phyloP scores from a whole-genome alignment of 2,113 vertebrate species.

The Albula glossodonta region DNA sequence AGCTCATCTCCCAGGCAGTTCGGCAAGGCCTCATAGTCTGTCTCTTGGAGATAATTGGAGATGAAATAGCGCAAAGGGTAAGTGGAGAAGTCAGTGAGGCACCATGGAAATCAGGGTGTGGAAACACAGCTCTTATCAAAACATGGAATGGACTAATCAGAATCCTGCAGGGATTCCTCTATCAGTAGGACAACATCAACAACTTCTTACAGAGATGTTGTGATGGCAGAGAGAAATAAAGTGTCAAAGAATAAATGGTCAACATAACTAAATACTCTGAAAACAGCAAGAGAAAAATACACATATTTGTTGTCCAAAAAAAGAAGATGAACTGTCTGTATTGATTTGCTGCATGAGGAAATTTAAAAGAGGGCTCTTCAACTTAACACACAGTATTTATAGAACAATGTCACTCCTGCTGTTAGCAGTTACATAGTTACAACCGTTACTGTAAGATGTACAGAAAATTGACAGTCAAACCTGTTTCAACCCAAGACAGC shows the following conservation, averaged over 20 bases:
- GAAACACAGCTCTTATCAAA: slow-evolving; percentile 57
- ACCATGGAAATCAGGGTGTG: slow-evolving; percentile 69
- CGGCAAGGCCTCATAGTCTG: slow-evolving; percentile 14
- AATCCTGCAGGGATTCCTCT: slow-evolving; percentile 58
- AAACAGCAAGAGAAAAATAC: not conserved
- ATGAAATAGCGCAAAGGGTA: slow-evolving; percentile 44
- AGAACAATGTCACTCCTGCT: not conserved
- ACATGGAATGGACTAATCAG: slow-evolving; percentile 65
- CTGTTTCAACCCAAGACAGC: slow-evolving; percentile 55
- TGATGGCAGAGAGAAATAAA: slow-evolving; percentile 29
- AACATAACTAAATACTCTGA: not conserved
- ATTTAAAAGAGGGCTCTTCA: not conserved
- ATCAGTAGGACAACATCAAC: slow-evolving; percentile 49
- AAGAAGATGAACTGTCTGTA: not conserved
- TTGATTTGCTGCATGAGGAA: not conserved
- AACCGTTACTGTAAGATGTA: not conserved
- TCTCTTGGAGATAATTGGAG: slow-evolving; percentile 29
- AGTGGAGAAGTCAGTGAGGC: slow-evolving; percentile 61
- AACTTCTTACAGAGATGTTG: slow-evolving; percentile 55
- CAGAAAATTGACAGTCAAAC: slow-evolving; percentile 53
- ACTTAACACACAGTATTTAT: not conserved
- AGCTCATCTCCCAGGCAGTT: slow-evolving; percentile 31
- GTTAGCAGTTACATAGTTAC: not conserved
- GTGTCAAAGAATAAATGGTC: not conserved
- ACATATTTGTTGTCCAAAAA: not conserved